These are phyloP conservation scores for Anhinga rufa DNA, from an alignment of 2,113 vertebrate genomes.

Conservation along the genomic window DNA sequence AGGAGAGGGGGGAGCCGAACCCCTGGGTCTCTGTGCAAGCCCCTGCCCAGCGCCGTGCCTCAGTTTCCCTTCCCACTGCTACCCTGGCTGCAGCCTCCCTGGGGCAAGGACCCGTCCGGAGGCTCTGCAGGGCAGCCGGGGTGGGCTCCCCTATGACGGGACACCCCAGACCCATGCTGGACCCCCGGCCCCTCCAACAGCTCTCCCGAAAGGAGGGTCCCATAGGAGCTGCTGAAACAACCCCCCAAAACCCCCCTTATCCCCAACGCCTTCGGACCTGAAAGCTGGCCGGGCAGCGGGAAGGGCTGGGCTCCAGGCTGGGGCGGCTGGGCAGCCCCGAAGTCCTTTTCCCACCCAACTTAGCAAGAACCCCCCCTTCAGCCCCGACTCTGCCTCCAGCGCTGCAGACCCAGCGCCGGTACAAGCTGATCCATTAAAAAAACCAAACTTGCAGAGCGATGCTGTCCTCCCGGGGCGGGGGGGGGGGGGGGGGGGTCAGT, in stretches of 20 bases:
- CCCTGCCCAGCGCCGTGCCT: background rate
- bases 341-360: background rate
- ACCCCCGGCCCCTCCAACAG: fast-evolving
- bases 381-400: background rate
- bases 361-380: background rate
- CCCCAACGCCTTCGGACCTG: fast-evolving
- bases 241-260: background rate
- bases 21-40: background rate
- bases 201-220: background rate
- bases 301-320: background rate
- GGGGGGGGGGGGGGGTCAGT: background rate
- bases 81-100: background rate
- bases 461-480: background rate
- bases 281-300: background rate
- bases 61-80: background rate
- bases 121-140: background rate
- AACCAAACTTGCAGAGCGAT: background rate
- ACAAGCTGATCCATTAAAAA: background rate
- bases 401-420: background rate
- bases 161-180: background rate
- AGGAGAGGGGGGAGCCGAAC: background rate
- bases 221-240: background rate
- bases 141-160: fast-evolving
- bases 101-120: background rate
- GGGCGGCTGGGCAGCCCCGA: background rate